Evolutionary conservation across 2,888 invertebrate genomes (phyloP).

Genomic region (Microctonus brassicae): DNA sequence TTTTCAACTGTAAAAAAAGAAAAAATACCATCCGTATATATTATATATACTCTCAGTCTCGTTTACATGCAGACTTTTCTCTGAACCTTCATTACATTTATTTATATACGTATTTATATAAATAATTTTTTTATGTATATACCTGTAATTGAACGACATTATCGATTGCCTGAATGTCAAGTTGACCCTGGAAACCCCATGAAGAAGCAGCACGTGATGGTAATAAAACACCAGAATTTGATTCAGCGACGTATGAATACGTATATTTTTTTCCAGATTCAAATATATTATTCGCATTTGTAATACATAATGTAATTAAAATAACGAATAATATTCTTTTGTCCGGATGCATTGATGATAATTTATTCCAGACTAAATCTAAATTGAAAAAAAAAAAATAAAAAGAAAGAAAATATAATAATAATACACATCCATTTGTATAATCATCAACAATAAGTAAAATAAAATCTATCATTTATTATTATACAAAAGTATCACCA

Average conservation of each 20-base stretch:
- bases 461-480: not conserved
- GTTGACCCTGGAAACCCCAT: constrained; percentile 61
- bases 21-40: not conserved
- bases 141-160: constrained; percentile 58
- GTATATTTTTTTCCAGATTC: constrained; percentile 59
- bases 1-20: constrained; percentile 54
- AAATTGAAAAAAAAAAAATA: not conserved
- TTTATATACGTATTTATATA: not conserved
- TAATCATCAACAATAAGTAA: not conserved
- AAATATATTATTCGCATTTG: constrained; percentile 52
- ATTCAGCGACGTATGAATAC: constrained; percentile 61
- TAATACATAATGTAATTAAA: constrained; percentile 8
- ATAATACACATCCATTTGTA: not conserved
- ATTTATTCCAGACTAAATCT: constrained; percentile 6
- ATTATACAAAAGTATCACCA: not conserved
- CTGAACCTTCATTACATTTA: not conserved
- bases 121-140: constrained; percentile 20
- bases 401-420: not conserved
- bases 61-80: too few relatives aligned
- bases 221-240: constrained; percentile 61
- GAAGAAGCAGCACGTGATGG: constrained; percentile 61
- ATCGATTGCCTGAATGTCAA: constrained; percentile 55
- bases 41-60: not conserved
- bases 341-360: not conserved
- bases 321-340: constrained; percentile 24